phyloP scores from a whole-genome alignment of 2,797 vertebrate genomes.

The Malacoraja senta region DNA sequence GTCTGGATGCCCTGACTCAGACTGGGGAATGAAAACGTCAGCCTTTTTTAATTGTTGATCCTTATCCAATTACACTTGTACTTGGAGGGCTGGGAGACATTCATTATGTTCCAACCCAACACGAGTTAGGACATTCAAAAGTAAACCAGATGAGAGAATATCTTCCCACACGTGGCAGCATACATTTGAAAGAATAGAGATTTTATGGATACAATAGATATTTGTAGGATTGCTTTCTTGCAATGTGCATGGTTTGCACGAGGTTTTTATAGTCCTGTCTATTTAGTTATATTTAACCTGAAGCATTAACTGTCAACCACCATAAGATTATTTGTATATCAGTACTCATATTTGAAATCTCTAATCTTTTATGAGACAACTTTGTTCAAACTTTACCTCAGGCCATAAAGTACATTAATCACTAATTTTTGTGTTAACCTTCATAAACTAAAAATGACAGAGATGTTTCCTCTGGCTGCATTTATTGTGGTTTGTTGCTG shows the following conservation, averaged over 20 bases:
- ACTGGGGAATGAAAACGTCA: background rate
- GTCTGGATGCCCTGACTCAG: background rate
- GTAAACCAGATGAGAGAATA: background rate
- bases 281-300: slow-evolving; percentile 7
- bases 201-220: background rate
- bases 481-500: background rate
- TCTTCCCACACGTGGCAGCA: background rate
- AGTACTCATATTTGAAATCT: background rate
- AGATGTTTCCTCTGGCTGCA: background rate
- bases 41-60: background rate
- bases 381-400: background rate
- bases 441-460: background rate
- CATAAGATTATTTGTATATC: background rate
- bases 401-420: slow-evolving; percentile 1
- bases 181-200: background rate
- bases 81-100: background rate
- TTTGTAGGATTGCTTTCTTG: background rate
- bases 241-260: background rate
- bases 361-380: background rate
- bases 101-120: background rate
- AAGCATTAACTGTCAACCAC: background rate
- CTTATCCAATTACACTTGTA: background rate
- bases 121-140: background rate
- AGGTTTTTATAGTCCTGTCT: background rate
- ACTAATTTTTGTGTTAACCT: background rate